These are phyloP conservation scores for Paradoxurus hermaphroditus DNA, from an alignment of 2,113 vertebrate species.

Conservation along the genomic window DNA sequence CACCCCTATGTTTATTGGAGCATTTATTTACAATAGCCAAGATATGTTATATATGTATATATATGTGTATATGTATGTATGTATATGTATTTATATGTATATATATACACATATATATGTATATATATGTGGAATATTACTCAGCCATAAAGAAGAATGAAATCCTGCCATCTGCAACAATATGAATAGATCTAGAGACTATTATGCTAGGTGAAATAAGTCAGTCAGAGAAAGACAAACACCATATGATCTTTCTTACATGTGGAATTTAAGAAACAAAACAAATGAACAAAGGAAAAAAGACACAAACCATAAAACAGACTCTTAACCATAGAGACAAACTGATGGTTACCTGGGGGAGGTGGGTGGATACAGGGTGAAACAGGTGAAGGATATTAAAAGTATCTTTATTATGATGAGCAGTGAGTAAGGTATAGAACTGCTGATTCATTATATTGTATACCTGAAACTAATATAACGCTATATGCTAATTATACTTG, in stretches of 20 bases:
- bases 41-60: background rate
- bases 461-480: background rate
- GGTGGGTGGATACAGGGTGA: background rate
- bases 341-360: background rate
- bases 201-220: background rate
- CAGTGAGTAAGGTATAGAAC: background rate
- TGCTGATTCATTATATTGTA: background rate
- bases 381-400: background rate
- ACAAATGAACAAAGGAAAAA: background rate
- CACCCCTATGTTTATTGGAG: background rate
- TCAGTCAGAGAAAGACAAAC: background rate
- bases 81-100: no score
- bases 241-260: background rate
- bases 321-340: background rate
- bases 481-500: background rate
- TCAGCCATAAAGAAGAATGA: background rate
- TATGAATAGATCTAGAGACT: background rate
- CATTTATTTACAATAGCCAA: background rate
- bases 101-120: no score
- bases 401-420: background rate
- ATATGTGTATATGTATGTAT: no score
- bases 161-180: background rate
- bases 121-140: background rate
- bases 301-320: background rate
- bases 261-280: background rate